These are phyloP conservation scores for Dolichallabes microphthalmus DNA, from an alignment of 2,113 vertebrate species.

Conservation along the genomic window DNA sequence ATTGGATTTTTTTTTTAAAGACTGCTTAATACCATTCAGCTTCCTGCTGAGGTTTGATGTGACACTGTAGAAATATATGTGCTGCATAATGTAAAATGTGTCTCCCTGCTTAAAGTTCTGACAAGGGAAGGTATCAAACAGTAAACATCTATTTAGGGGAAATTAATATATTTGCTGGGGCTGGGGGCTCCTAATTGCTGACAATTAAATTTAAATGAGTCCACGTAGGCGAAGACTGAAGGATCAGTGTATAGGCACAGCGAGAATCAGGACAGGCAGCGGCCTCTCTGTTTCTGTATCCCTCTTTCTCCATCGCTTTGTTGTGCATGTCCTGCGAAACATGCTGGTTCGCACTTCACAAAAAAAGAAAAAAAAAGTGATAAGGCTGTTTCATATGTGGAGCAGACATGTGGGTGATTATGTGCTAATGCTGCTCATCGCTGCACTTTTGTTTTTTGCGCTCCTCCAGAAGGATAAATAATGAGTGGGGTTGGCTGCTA, in stretches of 20 bases:
- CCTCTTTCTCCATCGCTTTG: conserved; percentile 17
- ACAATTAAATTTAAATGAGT: conserved; percentile 56
- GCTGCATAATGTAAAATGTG: neutral
- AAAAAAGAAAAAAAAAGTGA: conserved; percentile 37
- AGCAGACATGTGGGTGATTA: conserved; percentile 47
- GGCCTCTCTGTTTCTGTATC: conserved; percentile 23
- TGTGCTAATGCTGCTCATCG: conserved; percentile 52
- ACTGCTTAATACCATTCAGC: neutral
- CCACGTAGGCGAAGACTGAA: conserved; percentile 35
- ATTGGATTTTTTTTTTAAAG: neutral
- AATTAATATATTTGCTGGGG: conserved; percentile 55
- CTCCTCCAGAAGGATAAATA: conserved; percentile 52
- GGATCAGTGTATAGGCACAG: conserved; percentile 31
- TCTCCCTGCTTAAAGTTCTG: conserved; percentile 3
- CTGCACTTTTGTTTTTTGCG: conserved; percentile 39
- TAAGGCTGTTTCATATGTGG: conserved; percentile 37
- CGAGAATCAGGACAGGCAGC: conserved; percentile 26
- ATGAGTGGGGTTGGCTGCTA: conserved; percentile 40
- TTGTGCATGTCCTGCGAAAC: conserved; percentile 17
- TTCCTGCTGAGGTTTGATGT: neutral
- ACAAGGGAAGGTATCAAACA: neutral
- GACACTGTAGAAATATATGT: neutral
- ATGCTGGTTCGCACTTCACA: conserved; percentile 39
- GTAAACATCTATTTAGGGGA: conserved; percentile 50
- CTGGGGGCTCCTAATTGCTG: conserved; percentile 36